These are phyloP conservation scores for Ranitomeya variabilis DNA, from an alignment of 2,113 vertebrate genomes.

Conservation along the genomic window DNA sequence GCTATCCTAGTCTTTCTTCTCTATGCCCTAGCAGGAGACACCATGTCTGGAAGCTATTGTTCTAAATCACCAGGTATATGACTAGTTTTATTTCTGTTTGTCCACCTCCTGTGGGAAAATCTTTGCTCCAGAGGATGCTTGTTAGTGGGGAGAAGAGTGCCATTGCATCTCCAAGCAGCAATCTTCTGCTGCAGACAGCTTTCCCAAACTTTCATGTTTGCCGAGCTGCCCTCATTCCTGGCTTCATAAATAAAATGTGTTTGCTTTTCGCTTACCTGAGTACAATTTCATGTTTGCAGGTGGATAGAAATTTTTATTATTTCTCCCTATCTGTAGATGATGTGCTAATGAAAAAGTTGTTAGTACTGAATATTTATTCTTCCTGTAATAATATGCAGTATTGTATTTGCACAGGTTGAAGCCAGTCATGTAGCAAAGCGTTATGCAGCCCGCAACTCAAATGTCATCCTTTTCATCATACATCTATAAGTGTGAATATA, in stretches of 20 bases:
- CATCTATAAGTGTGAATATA: too few relatives aligned
- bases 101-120: constrained; percentile 40
- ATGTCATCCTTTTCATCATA: background rate
- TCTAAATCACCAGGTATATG: constrained; percentile 25
- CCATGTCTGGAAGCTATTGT: constrained; percentile 25
- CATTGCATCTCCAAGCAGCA: constrained; percentile 14
- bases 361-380: constrained; percentile 5
- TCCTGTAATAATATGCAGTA: background rate
- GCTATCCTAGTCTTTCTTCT: background rate
- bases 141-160: constrained; percentile 25
- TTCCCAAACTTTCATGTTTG: constrained; percentile 34
- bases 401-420: background rate
- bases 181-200: constrained; percentile 2
- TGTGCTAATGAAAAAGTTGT: constrained; percentile 4
- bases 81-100: constrained; percentile 35
- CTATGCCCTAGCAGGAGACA: background rate
- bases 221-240: constrained; percentile 19
- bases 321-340: background rate
- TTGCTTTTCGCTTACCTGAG: background rate
- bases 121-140: constrained; percentile 19
- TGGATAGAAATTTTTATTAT: background rate
- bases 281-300: constrained; percentile 1
- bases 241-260: constrained; percentile 37
- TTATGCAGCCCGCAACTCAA: background rate
- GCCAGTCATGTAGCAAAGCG: background rate